A percentile compares a stretch with the other conserved stretches of the same genome.
Conservation (phyloP, 1,140 invertebrate genomes). For the Proctacanthus coquilletti region DNA sequence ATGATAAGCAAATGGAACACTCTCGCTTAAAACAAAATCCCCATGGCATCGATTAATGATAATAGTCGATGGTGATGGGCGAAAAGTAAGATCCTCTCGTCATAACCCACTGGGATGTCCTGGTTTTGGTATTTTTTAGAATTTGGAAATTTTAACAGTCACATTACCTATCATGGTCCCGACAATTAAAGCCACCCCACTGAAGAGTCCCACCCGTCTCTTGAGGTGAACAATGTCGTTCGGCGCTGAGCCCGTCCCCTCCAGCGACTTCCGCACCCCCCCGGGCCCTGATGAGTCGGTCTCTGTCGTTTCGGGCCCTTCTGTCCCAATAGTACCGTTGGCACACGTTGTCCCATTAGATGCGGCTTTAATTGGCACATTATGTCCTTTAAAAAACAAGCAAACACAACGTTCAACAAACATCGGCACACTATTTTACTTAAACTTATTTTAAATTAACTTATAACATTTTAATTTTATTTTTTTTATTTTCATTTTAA, state of each 20-base stretch:
- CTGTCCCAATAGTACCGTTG: slow-evolving; percentile 28
- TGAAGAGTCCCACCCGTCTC: slow-evolving; percentile 95
- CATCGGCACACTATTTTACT: not conserved
- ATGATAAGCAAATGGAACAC: too few species aligned
- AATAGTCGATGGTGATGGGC: too few species aligned
- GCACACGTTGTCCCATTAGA: slow-evolving; percentile 28
- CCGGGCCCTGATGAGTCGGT: slow-evolving; percentile 32
- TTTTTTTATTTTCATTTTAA: slow-evolving; percentile 1
- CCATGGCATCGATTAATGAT: too few species aligned
- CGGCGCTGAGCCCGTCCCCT: slow-evolving; percentile 78
- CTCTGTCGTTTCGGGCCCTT: slow-evolving; percentile 32
- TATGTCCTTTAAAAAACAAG: slow-evolving; percentile 20
- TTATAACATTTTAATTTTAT: slow-evolving; percentile 1
- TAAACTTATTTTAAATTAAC: not conserved
- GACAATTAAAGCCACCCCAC: slow-evolving; percentile 94
- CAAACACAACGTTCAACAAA: too few species aligned
- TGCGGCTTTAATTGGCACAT: slow-evolving; percentile 31
- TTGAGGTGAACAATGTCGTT: slow-evolving; percentile 92
- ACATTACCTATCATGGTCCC: slow-evolving; percentile 85
- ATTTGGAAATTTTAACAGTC: too few species aligned
- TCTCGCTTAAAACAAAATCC: too few species aligned
- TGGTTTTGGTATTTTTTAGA: too few species aligned
- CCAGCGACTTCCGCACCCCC: slow-evolving; percentile 43
- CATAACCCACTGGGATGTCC: too few species aligned
- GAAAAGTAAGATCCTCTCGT: too few species aligned